Base-by-base conservation (phyloP, 2,888 invertebrate species). In the Netelia inedita region DNA sequence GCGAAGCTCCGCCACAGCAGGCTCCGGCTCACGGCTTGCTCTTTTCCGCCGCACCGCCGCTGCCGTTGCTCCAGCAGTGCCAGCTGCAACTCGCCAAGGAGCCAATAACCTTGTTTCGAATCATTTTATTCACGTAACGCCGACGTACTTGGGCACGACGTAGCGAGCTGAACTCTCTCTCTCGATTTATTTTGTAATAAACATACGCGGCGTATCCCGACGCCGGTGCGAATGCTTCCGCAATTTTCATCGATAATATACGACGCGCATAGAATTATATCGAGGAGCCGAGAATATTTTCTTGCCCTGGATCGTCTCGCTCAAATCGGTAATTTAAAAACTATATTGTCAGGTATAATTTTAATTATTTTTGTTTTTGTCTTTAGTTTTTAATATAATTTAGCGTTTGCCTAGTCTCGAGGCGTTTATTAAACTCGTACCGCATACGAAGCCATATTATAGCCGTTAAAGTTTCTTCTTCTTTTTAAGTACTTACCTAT, bases 71-170 rank as follows among this genome's bases (percentile, higher is more conserved):
- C 76, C 75, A 57, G 83, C 85, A 79, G 78, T 73, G 85, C 82
- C 87, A 86, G 86, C 86, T 87, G 86, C 89, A 88, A 89, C 89
- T 86, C 89, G 87, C 88, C 35, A 87, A 87, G 87, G 73, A 88
- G 88, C 90, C 91, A 90, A 90, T 91, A 91, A 91, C 90, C 89
- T 90, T 90, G 89, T 91, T 91, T 89, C 90, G 88, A 91, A 89
- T 91, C 89, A 89, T 91, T 90, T 89, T 91, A 89, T 91, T 89
- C 89, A 85, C 88, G 88, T 89, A 89, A 89, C 89, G 89, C 86
- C 75, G 83, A 80, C 35, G 9, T 35, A 59, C 69, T 53, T 19
- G n/a, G 74, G 65, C 21, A 57, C 65, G 83, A 85, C 74, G 66
- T 85, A 85, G 87, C 82, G 76, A 83, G 85, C 85, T 82, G 80